Evolutionary conservation across 2,797 vertebrate genomes (phyloP).

Genomic region (Cryptoblepharus egeriae): DNA sequence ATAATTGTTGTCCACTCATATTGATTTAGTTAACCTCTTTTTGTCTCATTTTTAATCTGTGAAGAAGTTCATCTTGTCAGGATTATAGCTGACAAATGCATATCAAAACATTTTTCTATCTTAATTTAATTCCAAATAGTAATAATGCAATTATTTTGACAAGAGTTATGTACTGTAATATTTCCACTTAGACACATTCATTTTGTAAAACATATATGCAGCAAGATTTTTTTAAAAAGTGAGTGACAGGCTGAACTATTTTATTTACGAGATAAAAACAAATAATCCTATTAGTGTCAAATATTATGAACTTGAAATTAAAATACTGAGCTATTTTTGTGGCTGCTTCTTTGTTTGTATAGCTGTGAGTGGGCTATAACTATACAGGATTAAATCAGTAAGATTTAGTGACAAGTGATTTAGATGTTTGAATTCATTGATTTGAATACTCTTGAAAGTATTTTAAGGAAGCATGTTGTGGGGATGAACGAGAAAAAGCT

Average conservation of each 20-base stretch:
- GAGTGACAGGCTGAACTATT: conserved; percentile 73
- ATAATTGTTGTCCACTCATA: conserved; percentile 10
- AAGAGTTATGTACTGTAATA: conserved; percentile 73
- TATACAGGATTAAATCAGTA: neutral
- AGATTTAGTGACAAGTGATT: conserved; percentile 17
- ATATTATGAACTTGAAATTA: conserved; percentile 64
- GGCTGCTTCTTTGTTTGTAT: conserved; percentile 48
- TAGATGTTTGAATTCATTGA: conserved; percentile 14
- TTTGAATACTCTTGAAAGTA: conserved; percentile 6
- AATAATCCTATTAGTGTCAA: conserved; percentile 68
- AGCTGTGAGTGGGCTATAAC: conserved; percentile 3
- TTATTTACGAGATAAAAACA: conserved; percentile 75
- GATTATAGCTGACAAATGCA: conserved; percentile 75
- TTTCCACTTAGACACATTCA: conserved; percentile 78
- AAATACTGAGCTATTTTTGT: conserved; percentile 46
- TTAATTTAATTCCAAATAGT: conserved; percentile 80
- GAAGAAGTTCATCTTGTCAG: conserved; percentile 70
- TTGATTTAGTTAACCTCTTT: neutral
- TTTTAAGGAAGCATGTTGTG: neutral
- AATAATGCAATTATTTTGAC: conserved; percentile 85
- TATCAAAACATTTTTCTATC: conserved; percentile 80
- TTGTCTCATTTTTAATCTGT: conserved; percentile 4
- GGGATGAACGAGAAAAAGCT: neutral
- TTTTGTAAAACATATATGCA: conserved; percentile 71
- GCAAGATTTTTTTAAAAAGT: conserved; percentile 72